phyloP scores from a whole-genome alignment of 2,113 vertebrate species.

The Oxyruncus cristatus region DNA sequence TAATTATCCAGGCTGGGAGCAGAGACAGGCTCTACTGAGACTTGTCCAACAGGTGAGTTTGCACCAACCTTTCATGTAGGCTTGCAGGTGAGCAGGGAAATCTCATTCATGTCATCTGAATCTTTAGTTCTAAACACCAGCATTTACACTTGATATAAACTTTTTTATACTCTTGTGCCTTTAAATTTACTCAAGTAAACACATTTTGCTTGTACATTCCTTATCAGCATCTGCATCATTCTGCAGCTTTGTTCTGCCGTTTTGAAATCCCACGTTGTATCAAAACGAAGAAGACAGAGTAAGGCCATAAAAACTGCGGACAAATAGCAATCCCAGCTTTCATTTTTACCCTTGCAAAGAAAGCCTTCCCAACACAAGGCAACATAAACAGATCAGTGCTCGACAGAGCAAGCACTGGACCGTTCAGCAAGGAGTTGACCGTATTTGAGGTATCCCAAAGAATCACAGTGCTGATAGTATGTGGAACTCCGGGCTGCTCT shows the following conservation, averaged over 20 bases:
- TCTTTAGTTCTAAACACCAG: neutral
- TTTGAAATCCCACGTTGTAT: neutral
- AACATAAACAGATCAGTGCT: neutral
- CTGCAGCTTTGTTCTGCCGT: neutral
- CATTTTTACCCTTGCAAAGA: neutral
- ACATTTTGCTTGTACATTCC: neutral
- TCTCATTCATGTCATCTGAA: neutral
- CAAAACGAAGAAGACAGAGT: neutral
- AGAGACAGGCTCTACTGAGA: neutral
- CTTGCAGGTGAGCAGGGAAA: neutral
- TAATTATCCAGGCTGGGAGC: conserved; percentile 2
- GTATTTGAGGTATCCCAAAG: neutral
- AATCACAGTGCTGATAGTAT: neutral
- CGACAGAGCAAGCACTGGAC: neutral
- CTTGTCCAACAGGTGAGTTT: neutral
- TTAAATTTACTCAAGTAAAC: neutral
- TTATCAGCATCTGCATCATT: neutral
- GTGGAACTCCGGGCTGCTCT: neutral
- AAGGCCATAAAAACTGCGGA: neutral
- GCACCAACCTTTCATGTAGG: neutral
- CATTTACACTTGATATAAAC: neutral
- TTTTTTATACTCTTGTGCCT: neutral
- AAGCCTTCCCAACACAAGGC: neutral
- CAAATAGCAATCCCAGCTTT: neutral
- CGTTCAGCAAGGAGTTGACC: neutral